Conservation (phyloP, 2,113 vertebrate species). For the Sarotherodon lohbergeri region DNA sequence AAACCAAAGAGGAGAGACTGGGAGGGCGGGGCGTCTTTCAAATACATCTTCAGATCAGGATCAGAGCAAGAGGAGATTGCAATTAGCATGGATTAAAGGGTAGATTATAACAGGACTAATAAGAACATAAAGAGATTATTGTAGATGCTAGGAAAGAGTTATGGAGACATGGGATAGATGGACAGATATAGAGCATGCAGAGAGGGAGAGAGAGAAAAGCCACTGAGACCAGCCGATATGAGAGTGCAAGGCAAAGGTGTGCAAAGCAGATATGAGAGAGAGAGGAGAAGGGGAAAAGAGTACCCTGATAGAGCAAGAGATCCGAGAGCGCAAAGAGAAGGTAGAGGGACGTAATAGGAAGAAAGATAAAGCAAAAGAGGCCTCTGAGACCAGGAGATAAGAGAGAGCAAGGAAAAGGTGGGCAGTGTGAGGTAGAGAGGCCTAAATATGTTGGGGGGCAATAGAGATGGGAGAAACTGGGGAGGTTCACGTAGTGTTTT, state of each 20-base stretch:
- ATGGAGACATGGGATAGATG: constrained; percentile 2
- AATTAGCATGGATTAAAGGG: constrained; percentile 57
- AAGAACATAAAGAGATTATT: constrained; percentile 50
- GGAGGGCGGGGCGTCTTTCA: constrained; percentile 10
- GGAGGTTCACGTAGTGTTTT: constrained; percentile 1
- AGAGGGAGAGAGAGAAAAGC: not conserved
- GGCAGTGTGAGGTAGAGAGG: not conserved
- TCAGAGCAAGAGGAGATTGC: constrained; percentile 27
- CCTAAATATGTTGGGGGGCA: constrained; percentile 18
- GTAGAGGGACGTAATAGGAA: constrained; percentile 29
- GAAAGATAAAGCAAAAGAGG: constrained; percentile 38
- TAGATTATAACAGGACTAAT: constrained; percentile 45
- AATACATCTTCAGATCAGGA: constrained; percentile 36
- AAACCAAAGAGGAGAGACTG: constrained; percentile 3
- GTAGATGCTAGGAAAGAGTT: constrained; percentile 23
- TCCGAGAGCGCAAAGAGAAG: constrained; percentile 2
- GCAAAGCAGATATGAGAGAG: constrained; percentile 21
- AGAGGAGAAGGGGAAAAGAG: not conserved
- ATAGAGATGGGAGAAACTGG: not conserved
- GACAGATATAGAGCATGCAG: constrained; percentile 5
- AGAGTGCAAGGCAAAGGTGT: constrained; percentile 24
- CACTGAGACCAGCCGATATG: constrained; percentile 19
- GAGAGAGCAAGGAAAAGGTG: constrained; percentile 6
- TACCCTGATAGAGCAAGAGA: constrained; percentile 2
- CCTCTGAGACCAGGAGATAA: constrained; percentile 43